phyloP scores from a whole-genome alignment of 2,888 invertebrate species.

The Muschampia plurimacula region DNA sequence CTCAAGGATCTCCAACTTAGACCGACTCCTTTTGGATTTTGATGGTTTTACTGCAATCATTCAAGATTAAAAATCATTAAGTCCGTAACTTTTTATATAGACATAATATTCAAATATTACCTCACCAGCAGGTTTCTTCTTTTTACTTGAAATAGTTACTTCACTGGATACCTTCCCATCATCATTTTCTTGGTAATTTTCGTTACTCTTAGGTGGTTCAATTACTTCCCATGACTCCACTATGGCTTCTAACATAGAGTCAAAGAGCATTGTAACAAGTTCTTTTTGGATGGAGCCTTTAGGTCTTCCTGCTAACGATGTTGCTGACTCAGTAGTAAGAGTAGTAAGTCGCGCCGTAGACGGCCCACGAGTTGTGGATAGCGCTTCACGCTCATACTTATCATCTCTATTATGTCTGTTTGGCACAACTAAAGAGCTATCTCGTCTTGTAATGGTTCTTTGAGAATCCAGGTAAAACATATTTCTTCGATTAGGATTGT shows the following conservation, averaged over 20 bases:
- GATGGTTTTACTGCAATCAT: conserved; percentile 52
- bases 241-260: conserved; percentile 71
- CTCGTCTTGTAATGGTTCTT: conserved; percentile 68
- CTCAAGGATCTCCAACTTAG: conserved; percentile 57
- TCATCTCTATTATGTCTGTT: conserved; percentile 46
- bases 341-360: conserved; percentile 53
- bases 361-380: conserved; percentile 51
- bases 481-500: conserved; percentile 11
- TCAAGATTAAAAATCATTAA: neutral
- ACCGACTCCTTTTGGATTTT: conserved; percentile 60
- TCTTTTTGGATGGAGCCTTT: conserved; percentile 66
- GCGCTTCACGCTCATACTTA: conserved; percentile 48
- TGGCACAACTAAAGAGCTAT: conserved; percentile 65
- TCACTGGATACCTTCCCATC: conserved; percentile 61
- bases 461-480: conserved; percentile 76
- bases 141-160: conserved; percentile 56
- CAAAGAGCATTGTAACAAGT: conserved; percentile 68
- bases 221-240: conserved; percentile 72
- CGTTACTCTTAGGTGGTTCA: conserved; percentile 54
- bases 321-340: conserved; percentile 55
- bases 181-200: conserved; percentile 49
- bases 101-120: neutral
- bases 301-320: conserved; percentile 50
- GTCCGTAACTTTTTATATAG: neutral
- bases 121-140: conserved; percentile 56